Evolutionary conservation across 2,113 vertebrate species (phyloP).

Genomic region (Cololabis saira): DNA sequence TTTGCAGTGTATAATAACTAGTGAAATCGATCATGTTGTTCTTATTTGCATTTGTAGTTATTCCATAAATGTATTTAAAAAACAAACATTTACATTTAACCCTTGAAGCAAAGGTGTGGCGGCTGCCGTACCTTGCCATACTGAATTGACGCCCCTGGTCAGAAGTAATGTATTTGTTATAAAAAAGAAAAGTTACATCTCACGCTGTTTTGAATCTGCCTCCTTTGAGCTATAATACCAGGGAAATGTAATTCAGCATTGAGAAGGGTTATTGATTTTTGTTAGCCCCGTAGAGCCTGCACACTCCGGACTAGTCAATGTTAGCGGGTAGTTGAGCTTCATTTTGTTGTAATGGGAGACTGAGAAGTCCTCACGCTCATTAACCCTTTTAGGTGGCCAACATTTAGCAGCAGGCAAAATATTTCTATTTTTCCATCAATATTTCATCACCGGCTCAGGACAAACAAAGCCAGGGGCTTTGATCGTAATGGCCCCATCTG

Average conservation of each 20-base stretch:
- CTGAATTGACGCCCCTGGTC: too few species aligned
- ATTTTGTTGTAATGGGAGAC: conserved; percentile 78
- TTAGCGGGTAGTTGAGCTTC: conserved; percentile 52
- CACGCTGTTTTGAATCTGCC: conserved; percentile 5
- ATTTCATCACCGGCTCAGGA: conserved; percentile 83
- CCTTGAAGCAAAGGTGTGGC: too few species aligned
- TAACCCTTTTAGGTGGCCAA: conserved; percentile 80
- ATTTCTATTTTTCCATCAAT: conserved; percentile 88
- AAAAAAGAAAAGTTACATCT: background rate
- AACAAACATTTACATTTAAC: too few species aligned
- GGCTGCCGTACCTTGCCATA: too few species aligned
- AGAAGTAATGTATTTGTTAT: background rate
- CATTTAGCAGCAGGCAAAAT: conserved; percentile 83
- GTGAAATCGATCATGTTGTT: too few species aligned
- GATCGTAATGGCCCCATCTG: conserved; percentile 85
- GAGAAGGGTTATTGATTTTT: conserved; percentile 76
- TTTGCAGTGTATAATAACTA: too few species aligned
- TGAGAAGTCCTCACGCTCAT: conserved; percentile 73
- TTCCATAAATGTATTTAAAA: too few species aligned
- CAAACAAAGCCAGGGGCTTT: conserved; percentile 81
- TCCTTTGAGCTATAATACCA: conserved; percentile 22
- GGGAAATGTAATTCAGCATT: conserved; percentile 61
- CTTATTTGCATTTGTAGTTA: too few species aligned
- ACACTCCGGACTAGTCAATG: conserved; percentile 60
- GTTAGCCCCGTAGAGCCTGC: conserved; percentile 37